phyloP scores from a whole-genome alignment of 2,888 invertebrate genomes.

The Leptinotarsa haldemani region DNA sequence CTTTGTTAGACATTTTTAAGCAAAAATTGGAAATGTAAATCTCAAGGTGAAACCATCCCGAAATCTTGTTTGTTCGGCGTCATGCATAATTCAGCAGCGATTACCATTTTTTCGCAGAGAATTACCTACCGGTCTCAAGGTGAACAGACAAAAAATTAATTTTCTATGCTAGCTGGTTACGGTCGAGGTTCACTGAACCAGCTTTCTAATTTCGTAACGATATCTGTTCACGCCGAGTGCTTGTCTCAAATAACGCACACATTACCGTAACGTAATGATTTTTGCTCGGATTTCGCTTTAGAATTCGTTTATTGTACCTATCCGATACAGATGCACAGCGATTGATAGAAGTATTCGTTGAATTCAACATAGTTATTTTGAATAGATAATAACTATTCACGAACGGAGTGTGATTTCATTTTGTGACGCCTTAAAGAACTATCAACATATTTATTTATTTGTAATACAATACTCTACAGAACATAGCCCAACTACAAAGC shows the following conservation, averaged over 20 bases:
- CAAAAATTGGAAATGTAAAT: conserved; percentile 15
- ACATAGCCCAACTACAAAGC: too few relatives aligned
- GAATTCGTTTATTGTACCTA: background rate
- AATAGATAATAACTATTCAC: too few relatives aligned
- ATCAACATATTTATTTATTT: too few relatives aligned
- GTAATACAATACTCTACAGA: too few relatives aligned
- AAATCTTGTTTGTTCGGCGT: conserved; percentile 26
- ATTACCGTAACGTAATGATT: conserved; percentile 18
- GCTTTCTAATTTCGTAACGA: conserved; percentile 47
- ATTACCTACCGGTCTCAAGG: conserved; percentile 42
- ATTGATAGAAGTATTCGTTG: background rate
- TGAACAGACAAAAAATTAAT: conserved; percentile 45
- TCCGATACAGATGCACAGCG: background rate
- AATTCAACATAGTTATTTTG: too few relatives aligned
- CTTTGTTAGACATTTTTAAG: background rate
- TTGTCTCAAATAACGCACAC: conserved; percentile 8
- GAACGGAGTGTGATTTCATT: too few relatives aligned
- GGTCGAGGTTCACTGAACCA: conserved; percentile 45
- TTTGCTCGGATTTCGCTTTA: conserved; percentile 20
- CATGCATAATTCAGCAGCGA: conserved; percentile 20
- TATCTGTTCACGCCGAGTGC: conserved; percentile 39
- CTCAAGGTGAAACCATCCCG: conserved; percentile 32
- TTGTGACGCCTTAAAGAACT: too few relatives aligned
- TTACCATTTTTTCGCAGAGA: conserved; percentile 32
- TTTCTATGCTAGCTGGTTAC: conserved; percentile 41